Evolutionary conservation across 2,888 invertebrate genomes (phyloP), one percentile per base, ranked within the genome.

Genomic region (Tiliacea citrago): DNA sequence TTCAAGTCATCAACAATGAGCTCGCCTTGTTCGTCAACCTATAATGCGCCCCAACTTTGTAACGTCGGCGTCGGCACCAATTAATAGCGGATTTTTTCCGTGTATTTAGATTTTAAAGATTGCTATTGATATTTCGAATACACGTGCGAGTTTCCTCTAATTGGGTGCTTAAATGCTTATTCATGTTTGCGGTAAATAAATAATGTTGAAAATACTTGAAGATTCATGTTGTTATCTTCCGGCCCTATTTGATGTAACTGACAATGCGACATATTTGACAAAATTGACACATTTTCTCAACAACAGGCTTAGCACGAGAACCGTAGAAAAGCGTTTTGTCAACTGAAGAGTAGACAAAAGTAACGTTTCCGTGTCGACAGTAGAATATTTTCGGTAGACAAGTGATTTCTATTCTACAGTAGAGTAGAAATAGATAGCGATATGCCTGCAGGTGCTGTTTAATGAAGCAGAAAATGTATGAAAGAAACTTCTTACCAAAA

Each of bases 71-170:
- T 87, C 76, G 82, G 82, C 73, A 81, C 90, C 92, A 92, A 92
- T 93, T 92, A 92, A 90, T 86, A 83, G 85, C 47, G 91, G 90
- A 91, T 92, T 91, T 91, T 88, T 87, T 83, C 79, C 82, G 83
- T 73, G 83, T 88, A 85, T 87, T 87, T 86, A 87, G 86, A 77
- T 84, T 86, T 84, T 69, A 81, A 82, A 81, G 79, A 85, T 85
- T 73, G 78, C 74, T 81, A 81, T 82, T 73, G 70, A 73, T 76
- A 74, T 80, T 81, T 71, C 73, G 70, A 78, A 70, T 79, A 79
- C 74, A 65, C 77, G 81, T 75, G 81, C 66, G 66, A 73, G 68
- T 29, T n/a, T 35, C 53, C 21, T 49, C 72, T 87, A 84, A 87
- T 87, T 87, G 69, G 83, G 70, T 60, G 42, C 51, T 77, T 74